These are phyloP conservation scores for Danionella dracula DNA, from an alignment of 2,797 vertebrate species.

Conservation along the genomic window DNA sequence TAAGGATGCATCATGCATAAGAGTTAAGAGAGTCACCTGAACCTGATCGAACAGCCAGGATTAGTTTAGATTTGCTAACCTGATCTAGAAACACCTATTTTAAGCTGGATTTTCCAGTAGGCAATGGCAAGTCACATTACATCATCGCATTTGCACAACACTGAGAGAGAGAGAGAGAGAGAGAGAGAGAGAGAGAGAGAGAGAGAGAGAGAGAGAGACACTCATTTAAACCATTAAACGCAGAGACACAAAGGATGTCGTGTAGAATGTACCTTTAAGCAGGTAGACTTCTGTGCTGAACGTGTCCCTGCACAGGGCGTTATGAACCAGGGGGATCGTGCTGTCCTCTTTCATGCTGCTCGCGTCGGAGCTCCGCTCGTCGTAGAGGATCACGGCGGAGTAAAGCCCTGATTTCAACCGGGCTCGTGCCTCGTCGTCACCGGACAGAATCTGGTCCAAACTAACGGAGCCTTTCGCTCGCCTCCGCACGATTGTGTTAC, in stretches of 20 bases:
- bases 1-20: too few species aligned
- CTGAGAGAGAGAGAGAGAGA: slow-evolving; percentile 2
- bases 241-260: background rate
- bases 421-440: slow-evolving; percentile 67
- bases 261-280: slow-evolving; percentile 66
- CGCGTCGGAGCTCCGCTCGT: slow-evolving; percentile 68
- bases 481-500: slow-evolving; percentile 74
- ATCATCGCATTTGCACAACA: slow-evolving; percentile 12
- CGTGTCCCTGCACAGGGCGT: slow-evolving; percentile 64
- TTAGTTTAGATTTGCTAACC: background rate
- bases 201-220: background rate
- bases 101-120: background rate
- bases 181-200: too few species aligned
- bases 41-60: background rate
- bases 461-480: slow-evolving; percentile 72
- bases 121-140: slow-evolving; percentile 33
- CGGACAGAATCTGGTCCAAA: slow-evolving; percentile 72
- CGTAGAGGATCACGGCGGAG: slow-evolving; percentile 73
- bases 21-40: background rate
- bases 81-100: background rate
- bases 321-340: slow-evolving; percentile 65
- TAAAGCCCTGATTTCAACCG: slow-evolving; percentile 70
- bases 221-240: too few species aligned
- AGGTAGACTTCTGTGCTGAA: slow-evolving; percentile 61
- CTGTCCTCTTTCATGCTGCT: slow-evolving; percentile 68